Conservation (phyloP, 2,888 invertebrate species). For the Agriotes lineatus region DNA sequence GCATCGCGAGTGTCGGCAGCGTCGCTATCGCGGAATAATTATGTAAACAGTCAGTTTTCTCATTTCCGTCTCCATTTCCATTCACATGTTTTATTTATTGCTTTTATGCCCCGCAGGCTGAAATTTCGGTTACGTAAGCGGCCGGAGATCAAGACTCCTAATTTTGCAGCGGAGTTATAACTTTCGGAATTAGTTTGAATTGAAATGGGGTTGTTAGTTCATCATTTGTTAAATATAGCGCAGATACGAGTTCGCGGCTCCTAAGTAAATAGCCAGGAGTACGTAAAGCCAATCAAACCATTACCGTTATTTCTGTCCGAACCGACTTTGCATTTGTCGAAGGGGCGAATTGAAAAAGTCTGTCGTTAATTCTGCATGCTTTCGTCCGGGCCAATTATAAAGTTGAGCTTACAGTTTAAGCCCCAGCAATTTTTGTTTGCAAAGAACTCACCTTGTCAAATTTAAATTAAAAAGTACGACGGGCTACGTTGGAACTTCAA, state of each 20-base stretch:
- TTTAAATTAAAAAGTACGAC: slow-evolving; percentile 2
- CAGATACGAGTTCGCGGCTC: background rate
- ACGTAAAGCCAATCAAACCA: background rate
- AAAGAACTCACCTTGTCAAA: background rate
- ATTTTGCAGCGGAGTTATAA: background rate
- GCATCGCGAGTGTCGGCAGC: too few species aligned
- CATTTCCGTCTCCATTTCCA: background rate
- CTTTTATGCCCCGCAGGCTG: background rate
- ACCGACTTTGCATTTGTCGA: too few species aligned
- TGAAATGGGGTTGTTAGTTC: slow-evolving; percentile 4
- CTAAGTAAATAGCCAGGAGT: background rate
- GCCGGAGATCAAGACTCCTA: background rate
- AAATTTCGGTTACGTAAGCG: background rate
- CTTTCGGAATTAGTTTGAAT: background rate
- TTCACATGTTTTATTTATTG: background rate
- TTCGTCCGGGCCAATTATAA: too few species aligned
- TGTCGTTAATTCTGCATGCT: too few species aligned
- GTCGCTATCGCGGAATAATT: background rate
- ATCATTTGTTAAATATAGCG: slow-evolving; percentile 7
- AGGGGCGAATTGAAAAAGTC: too few species aligned
- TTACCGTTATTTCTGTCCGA: too few species aligned
- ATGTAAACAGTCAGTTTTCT: background rate
- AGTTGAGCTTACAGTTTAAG: background rate
- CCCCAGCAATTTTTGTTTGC: background rate
- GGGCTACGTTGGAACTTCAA: background rate